Conservation (phyloP, 2,113 vertebrate species). For the Isurus oxyrinchus region DNA sequence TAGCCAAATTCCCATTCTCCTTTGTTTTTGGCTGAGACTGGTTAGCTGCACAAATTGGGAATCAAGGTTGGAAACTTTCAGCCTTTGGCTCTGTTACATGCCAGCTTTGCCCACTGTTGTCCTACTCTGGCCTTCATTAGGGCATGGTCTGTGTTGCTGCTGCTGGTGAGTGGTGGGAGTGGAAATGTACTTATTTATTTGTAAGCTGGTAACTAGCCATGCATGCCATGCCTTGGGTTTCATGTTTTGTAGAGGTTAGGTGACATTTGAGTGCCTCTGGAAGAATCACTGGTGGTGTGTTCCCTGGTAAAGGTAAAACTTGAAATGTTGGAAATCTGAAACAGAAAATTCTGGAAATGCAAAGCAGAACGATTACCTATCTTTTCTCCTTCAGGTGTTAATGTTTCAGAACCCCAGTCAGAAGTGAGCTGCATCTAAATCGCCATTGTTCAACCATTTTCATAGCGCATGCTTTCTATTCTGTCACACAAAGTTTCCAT, state of each 20-base stretch:
- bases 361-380: not conserved
- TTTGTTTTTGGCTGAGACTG: not conserved
- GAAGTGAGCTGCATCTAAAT: not conserved
- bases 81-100: not conserved
- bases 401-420: not conserved
- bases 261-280: not conserved
- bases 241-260: not conserved
- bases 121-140: not conserved
- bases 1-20: not conserved
- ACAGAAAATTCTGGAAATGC: not conserved
- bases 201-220: not conserved
- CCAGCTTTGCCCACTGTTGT: not conserved
- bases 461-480: not conserved
- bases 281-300: not conserved
- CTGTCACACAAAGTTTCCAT: not conserved
- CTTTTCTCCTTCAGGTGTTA: not conserved
- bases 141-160: not conserved
- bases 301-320: not conserved
- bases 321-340: not conserved
- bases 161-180: not conserved
- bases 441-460: not conserved
- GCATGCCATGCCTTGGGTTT: not conserved
- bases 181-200: not conserved
- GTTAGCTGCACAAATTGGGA: not conserved
- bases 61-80: not conserved